Percentiles rank a stretch among this genome's conserved stretches.
These are phyloP conservation scores for Eudorcas thomsonii DNA, from an alignment of 2,113 vertebrate species.

Conservation along the genomic window DNA sequence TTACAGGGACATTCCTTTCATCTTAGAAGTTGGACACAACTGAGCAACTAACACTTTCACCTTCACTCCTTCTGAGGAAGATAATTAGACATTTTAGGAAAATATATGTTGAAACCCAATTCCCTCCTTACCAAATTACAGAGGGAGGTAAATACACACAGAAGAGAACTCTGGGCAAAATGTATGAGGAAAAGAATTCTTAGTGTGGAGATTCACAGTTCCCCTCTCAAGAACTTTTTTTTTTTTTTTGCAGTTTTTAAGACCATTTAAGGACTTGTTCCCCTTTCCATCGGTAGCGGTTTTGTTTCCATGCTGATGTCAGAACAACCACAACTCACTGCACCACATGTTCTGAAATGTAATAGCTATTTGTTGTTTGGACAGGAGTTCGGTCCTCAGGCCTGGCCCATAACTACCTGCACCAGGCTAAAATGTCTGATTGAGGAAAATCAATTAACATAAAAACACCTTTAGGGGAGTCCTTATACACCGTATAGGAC, in stretches of 20 bases:
- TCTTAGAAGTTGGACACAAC: not conserved
- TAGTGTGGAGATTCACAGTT: not conserved
- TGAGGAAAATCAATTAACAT: not conserved
- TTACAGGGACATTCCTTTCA: not conserved
- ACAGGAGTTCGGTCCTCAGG: not conserved
- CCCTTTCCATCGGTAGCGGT: not conserved
- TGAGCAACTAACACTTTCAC: not conserved
- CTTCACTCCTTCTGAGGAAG: not conserved
- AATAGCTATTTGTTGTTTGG: not conserved
- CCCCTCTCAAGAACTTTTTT: not conserved
- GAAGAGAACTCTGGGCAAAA: not conserved
- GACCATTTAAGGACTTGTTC: not conserved
- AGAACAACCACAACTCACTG: not conserved
- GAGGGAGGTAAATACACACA: not conserved
- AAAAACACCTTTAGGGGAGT: no score
- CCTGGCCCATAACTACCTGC: not conserved
- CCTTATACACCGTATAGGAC: not conserved
- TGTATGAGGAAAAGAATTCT: not conserved
- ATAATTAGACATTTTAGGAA: no score
- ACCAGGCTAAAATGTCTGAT: not conserved
- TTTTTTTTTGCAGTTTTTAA: not conserved
- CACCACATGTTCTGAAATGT: not conserved
- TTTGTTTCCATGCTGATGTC: slow-evolving; percentile 44
- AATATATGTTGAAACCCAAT: no score
- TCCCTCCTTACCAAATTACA: not conserved